Evolutionary conservation across 2,797 vertebrate species (phyloP).

Genomic region (Helarctos malayanus): DNA sequence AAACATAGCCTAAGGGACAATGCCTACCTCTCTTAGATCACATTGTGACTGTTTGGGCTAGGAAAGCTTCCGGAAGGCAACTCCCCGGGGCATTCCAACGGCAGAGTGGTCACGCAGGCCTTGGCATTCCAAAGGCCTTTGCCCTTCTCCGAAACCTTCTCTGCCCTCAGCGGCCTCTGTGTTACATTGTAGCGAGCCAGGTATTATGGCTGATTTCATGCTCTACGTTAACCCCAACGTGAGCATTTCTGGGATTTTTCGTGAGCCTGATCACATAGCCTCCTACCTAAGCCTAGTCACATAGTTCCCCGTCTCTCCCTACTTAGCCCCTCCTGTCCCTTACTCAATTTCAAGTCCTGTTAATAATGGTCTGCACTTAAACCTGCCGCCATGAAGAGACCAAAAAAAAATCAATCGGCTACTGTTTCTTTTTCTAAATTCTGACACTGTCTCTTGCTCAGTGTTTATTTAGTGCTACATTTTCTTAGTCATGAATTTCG

Average conservation of each 20-base stretch:
- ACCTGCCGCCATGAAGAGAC: not conserved
- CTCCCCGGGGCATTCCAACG: no score
- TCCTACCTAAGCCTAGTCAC: not conserved
- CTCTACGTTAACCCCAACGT: no score
- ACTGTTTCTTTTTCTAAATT: not conserved
- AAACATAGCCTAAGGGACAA: no score
- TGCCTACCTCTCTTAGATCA: no score
- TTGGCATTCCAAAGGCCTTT: no score
- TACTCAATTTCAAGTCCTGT: not conserved
- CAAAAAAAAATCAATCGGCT: not conserved
- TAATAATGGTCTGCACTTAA: not conserved
- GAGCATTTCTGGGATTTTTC: not conserved
- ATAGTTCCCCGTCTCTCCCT: not conserved
- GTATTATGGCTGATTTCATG: no score
- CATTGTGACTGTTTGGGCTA: no score
- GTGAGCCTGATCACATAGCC: not conserved
- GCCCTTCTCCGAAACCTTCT: no score
- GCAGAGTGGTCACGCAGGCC: no score
- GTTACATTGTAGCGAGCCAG: no score
- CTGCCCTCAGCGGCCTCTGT: no score
- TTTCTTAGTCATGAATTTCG: not conserved
- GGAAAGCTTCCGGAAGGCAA: no score
- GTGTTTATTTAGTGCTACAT: not conserved
- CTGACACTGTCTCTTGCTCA: not conserved
- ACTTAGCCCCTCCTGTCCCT: not conserved